Evolutionary conservation across 1,140 invertebrate genomes (phyloP).

Genomic region (Aphis gossypii): DNA sequence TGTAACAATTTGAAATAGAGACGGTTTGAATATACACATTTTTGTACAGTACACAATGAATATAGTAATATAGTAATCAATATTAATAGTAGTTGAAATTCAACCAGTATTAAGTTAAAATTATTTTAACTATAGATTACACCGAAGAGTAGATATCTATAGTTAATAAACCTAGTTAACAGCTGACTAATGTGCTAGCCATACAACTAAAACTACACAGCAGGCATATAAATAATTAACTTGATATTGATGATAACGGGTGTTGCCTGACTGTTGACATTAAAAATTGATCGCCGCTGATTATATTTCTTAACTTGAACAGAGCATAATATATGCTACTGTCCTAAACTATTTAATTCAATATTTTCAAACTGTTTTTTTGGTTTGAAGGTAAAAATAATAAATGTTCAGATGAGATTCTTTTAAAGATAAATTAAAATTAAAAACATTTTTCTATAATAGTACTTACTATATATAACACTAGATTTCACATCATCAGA

Average conservation of each 20-base stretch:
- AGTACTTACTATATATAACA: slow-evolving; percentile 32
- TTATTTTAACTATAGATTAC: not conserved
- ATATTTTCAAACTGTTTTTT: not conserved
- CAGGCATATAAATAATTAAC: too few species aligned
- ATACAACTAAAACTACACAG: too few species aligned
- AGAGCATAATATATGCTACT: not conserved
- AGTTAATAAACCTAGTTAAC: too few species aligned
- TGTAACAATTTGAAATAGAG: not conserved
- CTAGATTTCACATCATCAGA: slow-evolving; percentile 27
- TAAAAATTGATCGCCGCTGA: too few species aligned
- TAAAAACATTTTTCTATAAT: not conserved
- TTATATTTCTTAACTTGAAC: too few species aligned
- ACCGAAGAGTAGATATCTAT: not conserved
- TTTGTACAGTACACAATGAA: not conserved
- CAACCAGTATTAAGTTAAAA: not conserved
- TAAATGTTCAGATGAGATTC: not conserved
- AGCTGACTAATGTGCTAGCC: too few species aligned
- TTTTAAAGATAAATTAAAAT: not conserved
- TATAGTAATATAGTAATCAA: not conserved
- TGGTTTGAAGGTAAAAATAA: not conserved
- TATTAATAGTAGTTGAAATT: not conserved
- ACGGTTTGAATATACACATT: not conserved
- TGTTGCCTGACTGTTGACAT: too few species aligned
- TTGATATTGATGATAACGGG: too few species aligned
- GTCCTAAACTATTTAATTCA: not conserved